Conservation (phyloP, 2,797 vertebrate genomes). For the Helicolenus hilgendorfi region DNA sequence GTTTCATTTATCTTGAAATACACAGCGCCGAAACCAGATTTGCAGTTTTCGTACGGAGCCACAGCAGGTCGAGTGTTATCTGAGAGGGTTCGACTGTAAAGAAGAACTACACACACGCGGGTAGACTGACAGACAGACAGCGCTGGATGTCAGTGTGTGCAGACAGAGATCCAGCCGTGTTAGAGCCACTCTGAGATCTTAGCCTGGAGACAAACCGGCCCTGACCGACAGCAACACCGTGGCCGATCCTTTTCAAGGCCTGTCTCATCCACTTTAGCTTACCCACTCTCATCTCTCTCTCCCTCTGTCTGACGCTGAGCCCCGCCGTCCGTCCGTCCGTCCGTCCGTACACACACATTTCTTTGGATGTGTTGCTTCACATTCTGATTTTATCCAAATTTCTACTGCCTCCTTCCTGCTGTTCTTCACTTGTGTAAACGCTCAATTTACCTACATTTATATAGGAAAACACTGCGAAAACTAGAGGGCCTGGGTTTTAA, state of each 20-base stretch:
- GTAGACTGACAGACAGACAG: neutral
- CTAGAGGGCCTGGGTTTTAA: neutral
- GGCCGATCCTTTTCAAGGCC: slow-evolving; percentile 77
- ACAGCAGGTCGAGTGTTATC: neutral
- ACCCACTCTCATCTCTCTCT: slow-evolving; percentile 56
- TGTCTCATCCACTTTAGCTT: slow-evolving; percentile 76
- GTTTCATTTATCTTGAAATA: slow-evolving; percentile 12
- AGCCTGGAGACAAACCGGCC: slow-evolving; percentile 59
- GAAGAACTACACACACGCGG: neutral
- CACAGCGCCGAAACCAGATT: neutral
- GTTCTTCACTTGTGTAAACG: neutral
- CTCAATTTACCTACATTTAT: neutral
- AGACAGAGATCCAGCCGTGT: slow-evolving; percentile 16
- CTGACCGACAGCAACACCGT: slow-evolving; percentile 53
- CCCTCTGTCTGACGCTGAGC: slow-evolving; percentile 4
- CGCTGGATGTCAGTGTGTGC: neutral
- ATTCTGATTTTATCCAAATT: neutral
- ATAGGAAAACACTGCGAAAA: neutral
- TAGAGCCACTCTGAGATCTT: slow-evolving; percentile 32
- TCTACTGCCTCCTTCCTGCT: neutral
- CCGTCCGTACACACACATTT: neutral
- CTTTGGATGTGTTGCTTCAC: slow-evolving; percentile 2
- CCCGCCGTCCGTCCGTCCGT: neutral
- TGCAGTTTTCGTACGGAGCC: neutral
- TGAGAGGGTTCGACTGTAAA: neutral